Conservation (phyloP, 2,888 invertebrate species). For the Chrysotoxum bicinctum region DNA sequence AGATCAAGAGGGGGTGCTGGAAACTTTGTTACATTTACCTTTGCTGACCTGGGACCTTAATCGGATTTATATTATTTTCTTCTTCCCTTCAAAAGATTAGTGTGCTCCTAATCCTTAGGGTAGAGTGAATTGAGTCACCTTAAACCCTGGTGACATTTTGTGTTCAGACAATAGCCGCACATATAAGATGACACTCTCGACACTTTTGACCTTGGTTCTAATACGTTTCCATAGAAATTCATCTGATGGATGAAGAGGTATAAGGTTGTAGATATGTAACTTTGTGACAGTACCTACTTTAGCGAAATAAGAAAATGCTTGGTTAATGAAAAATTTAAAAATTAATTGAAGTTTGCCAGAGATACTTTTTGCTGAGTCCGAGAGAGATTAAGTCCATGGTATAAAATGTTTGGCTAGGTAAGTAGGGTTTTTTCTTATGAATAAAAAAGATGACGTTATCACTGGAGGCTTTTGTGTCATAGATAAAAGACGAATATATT, state of each 20-base stretch:
- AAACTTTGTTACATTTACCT: slow-evolving; percentile 1
- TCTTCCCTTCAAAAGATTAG: slow-evolving; percentile 18
- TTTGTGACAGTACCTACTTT: neutral
- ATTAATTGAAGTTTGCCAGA: slow-evolving; percentile 28
- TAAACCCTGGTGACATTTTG: slow-evolving; percentile 43
- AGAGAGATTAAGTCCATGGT: neutral
- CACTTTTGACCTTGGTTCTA: slow-evolving; percentile 55
- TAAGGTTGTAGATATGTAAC: neutral
- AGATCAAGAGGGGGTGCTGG: neutral
- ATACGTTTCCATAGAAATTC: slow-evolving; percentile 16
- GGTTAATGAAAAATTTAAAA: neutral
- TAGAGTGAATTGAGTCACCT: slow-evolving; percentile 35
- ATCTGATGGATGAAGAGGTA: neutral
- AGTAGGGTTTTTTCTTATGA: neutral
- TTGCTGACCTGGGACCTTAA: slow-evolving; percentile 46
- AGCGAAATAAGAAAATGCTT: slow-evolving; percentile 20
- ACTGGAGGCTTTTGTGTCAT: too few relatives aligned
- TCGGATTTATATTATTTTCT: slow-evolving; percentile 22
- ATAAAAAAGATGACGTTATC: neutral
- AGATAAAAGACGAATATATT: too few relatives aligned
- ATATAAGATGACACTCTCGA: slow-evolving; percentile 39
- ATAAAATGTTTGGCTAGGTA: too few relatives aligned
- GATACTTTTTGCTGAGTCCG: neutral
- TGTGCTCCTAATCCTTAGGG: slow-evolving; percentile 30
- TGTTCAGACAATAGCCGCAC: slow-evolving; percentile 17